Evolutionary conservation across 2,113 vertebrate genomes (phyloP).

Genomic region (Panthera uncia): DNA sequence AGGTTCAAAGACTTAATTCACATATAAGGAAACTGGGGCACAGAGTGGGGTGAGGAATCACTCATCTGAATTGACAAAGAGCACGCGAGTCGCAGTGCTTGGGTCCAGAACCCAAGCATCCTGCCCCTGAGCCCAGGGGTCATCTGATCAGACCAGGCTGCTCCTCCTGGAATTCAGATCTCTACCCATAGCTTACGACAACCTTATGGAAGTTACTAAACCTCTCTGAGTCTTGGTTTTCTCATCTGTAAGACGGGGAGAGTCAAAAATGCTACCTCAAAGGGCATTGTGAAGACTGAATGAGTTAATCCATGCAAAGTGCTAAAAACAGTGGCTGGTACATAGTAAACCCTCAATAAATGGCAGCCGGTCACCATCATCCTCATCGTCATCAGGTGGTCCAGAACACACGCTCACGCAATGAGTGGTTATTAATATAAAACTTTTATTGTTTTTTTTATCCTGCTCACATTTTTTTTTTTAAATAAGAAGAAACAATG

Average conservation of each 20-base stretch:
- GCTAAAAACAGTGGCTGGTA: not conserved
- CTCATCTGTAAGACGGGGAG: not conserved
- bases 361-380: no score
- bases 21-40: not conserved
- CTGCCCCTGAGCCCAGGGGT: not conserved
- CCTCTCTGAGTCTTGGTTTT: not conserved
- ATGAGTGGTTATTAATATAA: not conserved
- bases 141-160: not conserved
- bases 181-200: not conserved
- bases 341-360: not conserved
- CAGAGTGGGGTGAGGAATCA: not conserved
- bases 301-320: not conserved
- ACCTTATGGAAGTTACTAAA: not conserved
- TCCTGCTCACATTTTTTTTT: not conserved
- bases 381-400: rapidly evolving
- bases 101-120: not conserved
- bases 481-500: not conserved
- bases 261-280: not conserved
- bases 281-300: not conserved
- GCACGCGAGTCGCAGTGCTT: rapidly evolving
- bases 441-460: not conserved
- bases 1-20: not conserved
- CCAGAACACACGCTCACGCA: not conserved
- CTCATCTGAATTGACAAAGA: not conserved
- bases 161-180: not conserved